Conservation (phyloP, 2,888 invertebrate species). For the Heliconius ismenius region DNA sequence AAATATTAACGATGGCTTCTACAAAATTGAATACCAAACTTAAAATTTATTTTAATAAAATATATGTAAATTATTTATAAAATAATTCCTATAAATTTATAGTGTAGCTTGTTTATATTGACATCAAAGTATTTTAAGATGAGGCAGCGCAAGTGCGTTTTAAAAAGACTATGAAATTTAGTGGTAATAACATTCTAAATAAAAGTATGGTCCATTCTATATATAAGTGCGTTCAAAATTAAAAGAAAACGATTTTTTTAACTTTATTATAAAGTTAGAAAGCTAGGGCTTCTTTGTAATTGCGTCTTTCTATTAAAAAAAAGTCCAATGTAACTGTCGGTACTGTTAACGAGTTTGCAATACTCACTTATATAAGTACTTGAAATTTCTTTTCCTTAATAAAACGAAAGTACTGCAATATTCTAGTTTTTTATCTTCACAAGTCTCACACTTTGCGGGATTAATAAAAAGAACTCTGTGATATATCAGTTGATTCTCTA, state of each 20-base stretch:
- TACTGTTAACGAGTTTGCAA: neutral
- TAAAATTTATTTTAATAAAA: neutral
- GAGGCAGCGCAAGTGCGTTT: neutral
- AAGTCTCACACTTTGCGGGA: neutral
- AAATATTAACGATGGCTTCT: conserved; percentile 1
- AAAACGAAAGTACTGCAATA: neutral
- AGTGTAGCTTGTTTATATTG: neutral
- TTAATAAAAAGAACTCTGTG: neutral
- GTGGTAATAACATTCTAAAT: neutral
- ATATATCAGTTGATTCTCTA: neutral
- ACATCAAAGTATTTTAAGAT: neutral
- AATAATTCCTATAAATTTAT: neutral
- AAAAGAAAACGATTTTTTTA: neutral
- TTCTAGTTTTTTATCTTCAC: neutral
- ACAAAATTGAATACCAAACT: neutral
- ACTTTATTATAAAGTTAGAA: neutral
- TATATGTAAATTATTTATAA: neutral
- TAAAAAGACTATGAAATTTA: neutral
- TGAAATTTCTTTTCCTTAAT: neutral
- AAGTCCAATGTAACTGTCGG: neutral
- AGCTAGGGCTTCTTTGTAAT: neutral
- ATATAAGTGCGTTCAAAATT: neutral
- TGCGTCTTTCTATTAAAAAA: neutral
- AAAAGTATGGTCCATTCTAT: neutral
- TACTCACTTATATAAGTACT: neutral